A percentile compares a stretch with the other conserved stretches of the same genome.
Conservation (phyloP, 2,797 vertebrate genomes). For the Chloroceryle amazona region DNA sequence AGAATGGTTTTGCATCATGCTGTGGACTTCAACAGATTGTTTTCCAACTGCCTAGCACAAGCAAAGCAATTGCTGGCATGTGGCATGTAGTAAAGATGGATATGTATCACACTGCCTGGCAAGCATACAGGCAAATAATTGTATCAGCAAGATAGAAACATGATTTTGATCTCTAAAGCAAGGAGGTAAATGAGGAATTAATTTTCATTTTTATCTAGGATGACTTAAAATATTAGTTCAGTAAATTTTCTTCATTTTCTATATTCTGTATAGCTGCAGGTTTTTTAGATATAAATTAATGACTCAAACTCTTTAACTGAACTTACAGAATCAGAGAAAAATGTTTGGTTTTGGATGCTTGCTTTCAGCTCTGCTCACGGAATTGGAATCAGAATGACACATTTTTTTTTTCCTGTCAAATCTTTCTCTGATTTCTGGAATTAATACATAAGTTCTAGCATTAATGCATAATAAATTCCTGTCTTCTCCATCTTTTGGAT, state of each 20-base stretch:
- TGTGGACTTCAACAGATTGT: conserved; percentile 62
- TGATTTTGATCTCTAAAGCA: background rate
- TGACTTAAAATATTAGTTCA: background rate
- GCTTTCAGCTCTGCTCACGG: background rate
- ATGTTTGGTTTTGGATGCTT: background rate
- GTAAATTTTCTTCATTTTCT: conserved; percentile 11
- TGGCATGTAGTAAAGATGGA: conserved; percentile 32
- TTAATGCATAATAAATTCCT: conserved; percentile 1
- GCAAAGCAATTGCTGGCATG: conserved; percentile 18
- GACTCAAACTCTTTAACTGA: background rate
- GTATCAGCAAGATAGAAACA: conserved; percentile 8
- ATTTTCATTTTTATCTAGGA: conserved; percentile 24
- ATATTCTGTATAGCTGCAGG: background rate
- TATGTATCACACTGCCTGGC: conserved; percentile 27
- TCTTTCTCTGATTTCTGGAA: conserved; percentile 13
- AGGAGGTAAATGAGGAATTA: conserved; percentile 27
- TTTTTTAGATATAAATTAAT: background rate
- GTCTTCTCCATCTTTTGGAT: background rate
- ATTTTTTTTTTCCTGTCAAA: background rate
- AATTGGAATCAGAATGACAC: background rate
- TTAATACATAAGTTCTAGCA: background rate
- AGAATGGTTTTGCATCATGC: background rate
- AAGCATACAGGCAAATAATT: conserved; percentile 50
- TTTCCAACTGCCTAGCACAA: conserved; percentile 35
- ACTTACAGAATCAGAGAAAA: background rate